Percentiles rank a stretch among this genome's conserved stretches.
Evolutionary conservation across 2,113 vertebrate species (phyloP).

Genomic region (Epinephelus fuscoguttatus): DNA sequence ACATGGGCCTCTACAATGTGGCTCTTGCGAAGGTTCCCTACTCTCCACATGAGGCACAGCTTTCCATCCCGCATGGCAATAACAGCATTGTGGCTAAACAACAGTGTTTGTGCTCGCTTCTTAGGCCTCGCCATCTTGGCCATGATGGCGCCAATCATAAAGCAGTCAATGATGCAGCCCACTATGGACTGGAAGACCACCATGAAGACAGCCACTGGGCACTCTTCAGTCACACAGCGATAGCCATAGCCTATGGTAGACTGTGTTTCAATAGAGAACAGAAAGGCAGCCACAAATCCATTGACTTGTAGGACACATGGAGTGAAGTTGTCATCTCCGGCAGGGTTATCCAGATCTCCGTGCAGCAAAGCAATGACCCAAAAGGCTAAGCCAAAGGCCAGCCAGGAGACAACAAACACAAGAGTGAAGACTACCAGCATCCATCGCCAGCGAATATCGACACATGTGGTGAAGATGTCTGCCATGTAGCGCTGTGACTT

Average conservation of each 20-base stretch:
- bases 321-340: constrained; percentile 90
- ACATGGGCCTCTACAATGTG: constrained; percentile 99
- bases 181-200: constrained; percentile 98
- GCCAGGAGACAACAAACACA: constrained; percentile 95
- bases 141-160: constrained; percentile 99
- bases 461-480: constrained; percentile 97
- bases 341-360: constrained; percentile 93
- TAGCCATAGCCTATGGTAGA: constrained; percentile 98
- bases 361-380: constrained; percentile 97
- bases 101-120: constrained; percentile 94
- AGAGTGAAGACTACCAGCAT: constrained; percentile 95
- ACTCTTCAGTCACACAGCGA: constrained; percentile 97
- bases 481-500: constrained; percentile 97
- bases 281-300: constrained; percentile 96
- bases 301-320: constrained; percentile 97
- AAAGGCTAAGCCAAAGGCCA: constrained; percentile 94
- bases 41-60: constrained; percentile 97
- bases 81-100: constrained; percentile 96
- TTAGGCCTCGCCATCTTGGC: constrained; percentile 99
- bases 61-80: constrained; percentile 96
- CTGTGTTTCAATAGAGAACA: constrained; percentile 98
- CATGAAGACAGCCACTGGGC: constrained; percentile 95
- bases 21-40: constrained; percentile 96
- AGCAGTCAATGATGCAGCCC: constrained; percentile 98
- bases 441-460: constrained; percentile 98